Evolutionary conservation across 1,140 invertebrate genomes (phyloP).

Genomic region (Bombus picipes): DNA sequence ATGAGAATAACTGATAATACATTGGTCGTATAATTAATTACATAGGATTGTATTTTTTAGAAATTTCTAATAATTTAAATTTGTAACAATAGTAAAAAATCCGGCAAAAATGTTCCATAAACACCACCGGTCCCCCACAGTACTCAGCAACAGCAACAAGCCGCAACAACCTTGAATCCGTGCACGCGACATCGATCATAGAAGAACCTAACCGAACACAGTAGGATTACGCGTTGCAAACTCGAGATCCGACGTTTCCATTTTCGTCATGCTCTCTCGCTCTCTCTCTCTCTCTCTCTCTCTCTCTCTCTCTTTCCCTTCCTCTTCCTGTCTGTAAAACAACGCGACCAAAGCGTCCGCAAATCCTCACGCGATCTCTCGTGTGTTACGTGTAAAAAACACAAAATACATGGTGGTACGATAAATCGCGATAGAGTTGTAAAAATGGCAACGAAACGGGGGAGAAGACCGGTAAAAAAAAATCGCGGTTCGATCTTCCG

Average conservation of each 20-base stretch:
- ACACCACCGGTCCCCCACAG: neutral
- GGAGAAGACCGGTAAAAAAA: neutral
- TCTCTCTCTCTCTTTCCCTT: no score
- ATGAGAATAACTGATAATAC: no score
- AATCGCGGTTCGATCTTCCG: slow-evolving; percentile 13
- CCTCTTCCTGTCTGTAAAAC: neutral
- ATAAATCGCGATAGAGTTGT: neutral
- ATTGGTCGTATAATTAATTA: no score
- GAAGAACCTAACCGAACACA: no score
- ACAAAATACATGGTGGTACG: neutral
- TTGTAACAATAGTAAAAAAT: neutral
- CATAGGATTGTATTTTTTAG: no score
- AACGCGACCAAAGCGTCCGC: neutral
- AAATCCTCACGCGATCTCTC: neutral
- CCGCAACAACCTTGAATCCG: neutral
- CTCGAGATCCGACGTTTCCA: neutral
- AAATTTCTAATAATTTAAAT: no score
- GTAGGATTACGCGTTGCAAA: neutral
- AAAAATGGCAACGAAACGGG: neutral
- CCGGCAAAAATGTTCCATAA: neutral
- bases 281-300: no score
- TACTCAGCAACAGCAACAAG: neutral
- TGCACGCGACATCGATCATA: neutral
- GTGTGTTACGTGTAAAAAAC: neutral
- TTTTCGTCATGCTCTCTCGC: neutral